Conservation (phyloP, 2,888 invertebrate species). For the Lepidocyrtoides sp. region DNA sequence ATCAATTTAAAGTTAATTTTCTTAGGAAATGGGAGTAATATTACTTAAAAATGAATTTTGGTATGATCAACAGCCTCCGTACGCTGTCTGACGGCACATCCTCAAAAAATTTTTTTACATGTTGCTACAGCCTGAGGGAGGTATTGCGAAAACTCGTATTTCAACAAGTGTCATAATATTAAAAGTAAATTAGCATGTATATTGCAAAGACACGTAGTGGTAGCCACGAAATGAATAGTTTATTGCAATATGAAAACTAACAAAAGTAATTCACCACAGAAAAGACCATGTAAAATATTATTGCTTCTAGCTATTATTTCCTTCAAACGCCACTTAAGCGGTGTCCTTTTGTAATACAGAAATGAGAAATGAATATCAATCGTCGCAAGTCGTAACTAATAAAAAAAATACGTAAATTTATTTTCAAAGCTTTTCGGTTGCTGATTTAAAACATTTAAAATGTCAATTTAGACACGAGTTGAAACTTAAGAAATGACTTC, state of each 20-base stretch:
- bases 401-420: neutral
- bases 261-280: conserved; percentile 15
- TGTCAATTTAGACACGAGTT: neutral
- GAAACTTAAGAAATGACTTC: neutral
- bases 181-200: conserved; percentile 69
- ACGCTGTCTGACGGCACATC: neutral
- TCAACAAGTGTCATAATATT: conserved; percentile 64
- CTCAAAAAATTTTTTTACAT: neutral
- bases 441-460: neutral
- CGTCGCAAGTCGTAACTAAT: neutral
- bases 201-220: conserved; percentile 65
- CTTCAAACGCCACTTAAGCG: neutral
- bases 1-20: neutral
- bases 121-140: conserved; percentile 1
- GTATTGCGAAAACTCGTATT: conserved; percentile 60
- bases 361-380: neutral
- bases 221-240: neutral
- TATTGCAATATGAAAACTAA: conserved; percentile 34
- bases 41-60: neutral
- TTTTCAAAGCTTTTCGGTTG: neutral
- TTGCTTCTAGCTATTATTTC: neutral
- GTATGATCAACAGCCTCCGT: neutral
- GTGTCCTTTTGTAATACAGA: neutral
- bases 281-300: neutral
- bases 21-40: neutral